Conservation (phyloP, 2,113 vertebrate species). For the Lampris megalopsis region DNA sequence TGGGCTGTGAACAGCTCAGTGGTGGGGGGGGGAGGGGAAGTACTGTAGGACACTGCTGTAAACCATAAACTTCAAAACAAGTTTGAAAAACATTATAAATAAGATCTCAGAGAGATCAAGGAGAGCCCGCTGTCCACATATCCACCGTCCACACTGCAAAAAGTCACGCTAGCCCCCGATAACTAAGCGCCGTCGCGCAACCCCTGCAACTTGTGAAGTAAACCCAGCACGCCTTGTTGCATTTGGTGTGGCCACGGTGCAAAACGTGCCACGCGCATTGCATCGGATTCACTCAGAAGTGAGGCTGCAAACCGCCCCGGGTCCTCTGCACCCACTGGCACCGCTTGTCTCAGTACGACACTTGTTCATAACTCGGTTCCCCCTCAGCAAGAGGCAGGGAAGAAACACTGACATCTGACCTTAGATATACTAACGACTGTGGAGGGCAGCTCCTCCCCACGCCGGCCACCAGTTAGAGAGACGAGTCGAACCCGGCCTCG, state of each 20-base stretch:
- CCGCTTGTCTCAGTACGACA: slow-evolving; percentile 1
- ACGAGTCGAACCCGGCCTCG: slow-evolving; percentile 4
- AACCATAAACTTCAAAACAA: slow-evolving; percentile 93
- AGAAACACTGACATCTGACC: slow-evolving; percentile 7
- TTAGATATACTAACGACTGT: slow-evolving; percentile 10
- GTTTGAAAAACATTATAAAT: slow-evolving; percentile 85
- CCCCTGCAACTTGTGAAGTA: not conserved
- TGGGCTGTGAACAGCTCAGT: slow-evolving; percentile 2
- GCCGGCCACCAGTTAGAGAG: not conserved
- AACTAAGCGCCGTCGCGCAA: slow-evolving; percentile 24
- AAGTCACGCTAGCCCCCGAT: slow-evolving; percentile 12
- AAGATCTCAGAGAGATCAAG: slow-evolving; percentile 90
- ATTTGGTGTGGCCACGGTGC: slow-evolving; percentile 23
- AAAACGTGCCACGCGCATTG: not conserved
- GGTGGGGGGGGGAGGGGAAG: not conserved
- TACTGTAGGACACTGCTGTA: slow-evolving; percentile 50
- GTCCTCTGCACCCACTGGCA: not conserved
- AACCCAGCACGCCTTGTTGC: slow-evolving; percentile 4
- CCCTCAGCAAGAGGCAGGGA: not conserved
- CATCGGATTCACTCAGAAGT: not conserved
- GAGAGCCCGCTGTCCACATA: slow-evolving; percentile 60
- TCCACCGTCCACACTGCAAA: slow-evolving; percentile 15
- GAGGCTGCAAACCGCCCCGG: not conserved
- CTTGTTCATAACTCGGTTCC: not conserved
- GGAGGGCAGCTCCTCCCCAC: not conserved